Base-by-base conservation (phyloP, 1,140 invertebrate genomes). In the Bombus picipes region DNA sequence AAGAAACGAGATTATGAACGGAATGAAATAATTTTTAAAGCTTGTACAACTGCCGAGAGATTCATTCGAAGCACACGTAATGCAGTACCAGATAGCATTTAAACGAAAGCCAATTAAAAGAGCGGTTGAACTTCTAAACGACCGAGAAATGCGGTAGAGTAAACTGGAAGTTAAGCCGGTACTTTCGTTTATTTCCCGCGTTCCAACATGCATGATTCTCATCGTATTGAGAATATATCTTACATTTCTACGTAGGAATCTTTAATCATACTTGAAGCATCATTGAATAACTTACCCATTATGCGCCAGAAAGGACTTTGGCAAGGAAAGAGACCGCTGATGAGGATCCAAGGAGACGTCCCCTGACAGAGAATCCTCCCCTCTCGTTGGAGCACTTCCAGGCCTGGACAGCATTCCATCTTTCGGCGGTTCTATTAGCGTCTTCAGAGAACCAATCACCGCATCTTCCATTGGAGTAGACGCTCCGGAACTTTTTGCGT, bases 261-360 rank as follows among this genome's bases (percentile, higher is more conserved):
- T 66, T 75, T 34, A 25, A 28, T 25, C 41, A 15, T 57, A 15
- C 1, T 3, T 28, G 4, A 15, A 71, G 47, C 34, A 18, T 43
- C 25, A 75, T 15, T 12, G 37, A 43, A 34, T 1, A 43, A 94
- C 94, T 94, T 86, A 95, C 94, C 93, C 90, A 84, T 95, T 93
- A 68, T 95, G 95, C 4, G 96, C 94, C 34, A 96, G 94, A 90
- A 97, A 97, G 25, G 96, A 97, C 90, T 97, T 97, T 8, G 96
- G 96, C 86, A 97, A 91, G 4, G 96, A 97, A 89, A 97, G 95
- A 2, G 96, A 96, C 34, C 96, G 93, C 87, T 96, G 96, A 80
- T 96, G 96, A 18, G 95, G 93, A 74, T 95, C 95, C 80, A 96
- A 88, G 22, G 90, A 91, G 37, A 93, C 91, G 28, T 95, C 93